These are phyloP conservation scores for Chouioia cunea DNA, from an alignment of 2,888 invertebrate species.

Conservation along the genomic window DNA sequence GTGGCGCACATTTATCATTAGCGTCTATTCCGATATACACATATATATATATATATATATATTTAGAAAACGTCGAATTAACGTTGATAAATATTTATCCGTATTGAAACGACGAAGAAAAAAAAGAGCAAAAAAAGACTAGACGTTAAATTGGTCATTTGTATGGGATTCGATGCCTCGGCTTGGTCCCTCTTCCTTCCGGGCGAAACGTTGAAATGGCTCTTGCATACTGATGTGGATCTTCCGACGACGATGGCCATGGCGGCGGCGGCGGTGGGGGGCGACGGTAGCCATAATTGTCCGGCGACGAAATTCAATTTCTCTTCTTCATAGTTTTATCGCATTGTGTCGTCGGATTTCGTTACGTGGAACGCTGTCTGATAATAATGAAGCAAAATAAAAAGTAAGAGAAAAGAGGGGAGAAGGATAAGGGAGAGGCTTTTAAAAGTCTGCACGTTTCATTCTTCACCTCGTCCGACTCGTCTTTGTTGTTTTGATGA, in stretches of 20 bases:
- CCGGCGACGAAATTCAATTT: slow-evolving; percentile 41
- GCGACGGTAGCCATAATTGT: slow-evolving; percentile 38
- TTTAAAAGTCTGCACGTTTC: no score
- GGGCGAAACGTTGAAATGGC: slow-evolving; percentile 46
- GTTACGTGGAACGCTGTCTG: slow-evolving; percentile 20
- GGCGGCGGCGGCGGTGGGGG: slow-evolving; percentile 32
- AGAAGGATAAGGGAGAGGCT: no score
- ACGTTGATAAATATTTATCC: slow-evolving; percentile 42
- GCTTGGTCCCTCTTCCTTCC: slow-evolving; percentile 35
- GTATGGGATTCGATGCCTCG: slow-evolving; percentile 60
- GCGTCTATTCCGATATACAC: background rate
- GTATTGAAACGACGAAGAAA: slow-evolving; percentile 20
- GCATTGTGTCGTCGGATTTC: slow-evolving; percentile 30
- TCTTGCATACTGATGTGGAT: slow-evolving; percentile 51
- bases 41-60: background rate
- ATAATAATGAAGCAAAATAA: slow-evolving; percentile 16
- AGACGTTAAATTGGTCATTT: slow-evolving; percentile 60
- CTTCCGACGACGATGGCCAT: slow-evolving; percentile 22
- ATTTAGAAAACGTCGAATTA: slow-evolving; percentile 25
- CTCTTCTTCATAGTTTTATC: slow-evolving; percentile 31
- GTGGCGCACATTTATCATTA: slow-evolving; percentile 33
- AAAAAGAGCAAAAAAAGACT: slow-evolving; percentile 22
- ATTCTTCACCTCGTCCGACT: no score
- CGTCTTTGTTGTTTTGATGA: no score
- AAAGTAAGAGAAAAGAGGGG: background rate